Evolutionary conservation across 1,140 invertebrate genomes (phyloP), one percentile per base, ranked within the genome.

Genomic region (Archivesica marissinica): DNA sequence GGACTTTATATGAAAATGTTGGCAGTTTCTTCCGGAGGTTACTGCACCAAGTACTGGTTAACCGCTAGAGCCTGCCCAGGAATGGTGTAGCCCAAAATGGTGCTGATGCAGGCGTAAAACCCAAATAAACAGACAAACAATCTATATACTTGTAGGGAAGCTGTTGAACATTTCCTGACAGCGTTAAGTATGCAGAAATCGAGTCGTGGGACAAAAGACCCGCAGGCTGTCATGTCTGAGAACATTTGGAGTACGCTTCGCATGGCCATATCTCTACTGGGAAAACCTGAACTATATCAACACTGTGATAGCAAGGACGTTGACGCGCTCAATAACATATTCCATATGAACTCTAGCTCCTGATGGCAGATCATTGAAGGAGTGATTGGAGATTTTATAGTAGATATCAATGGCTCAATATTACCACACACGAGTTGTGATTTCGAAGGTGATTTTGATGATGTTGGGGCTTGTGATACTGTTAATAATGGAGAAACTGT

Each of bases 241-340:
- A 97, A 97, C 38, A 99, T 99, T 94, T 99, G 99, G 98, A 97
- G 96, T 33, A 99, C 97, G 0, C 94, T 99, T 41, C 96, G 97
- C 92, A 97, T 99, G 95, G 97, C 98, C 54, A 94, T 99, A 39
- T 97, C 97, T 20, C 94, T 99, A 50, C 96, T 99, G 95, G 96
- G 97, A 86, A 96, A 96, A 91, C 95, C 95, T 89, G 97, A 99
- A 90, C 95, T 99, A 35, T 96, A 96, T 88, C 95, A 96, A 85
- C 95, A 96, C 74, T 96, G 98, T 90, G 97, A 98, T 94, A 95
- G 95, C 23, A 96, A 95, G 76, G 93, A 95, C 87, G 88, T 95
- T 30, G 92, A 93, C 41, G 61, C 64, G 61, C 90, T 95, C 20
- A 95, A 94, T 72, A 89, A 87, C 78, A 93, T 94, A 88, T 95